These are phyloP conservation scores for Dolichopus griseipennis DNA, from an alignment of 2,888 invertebrate genomes.

Conservation along the genomic window DNA sequence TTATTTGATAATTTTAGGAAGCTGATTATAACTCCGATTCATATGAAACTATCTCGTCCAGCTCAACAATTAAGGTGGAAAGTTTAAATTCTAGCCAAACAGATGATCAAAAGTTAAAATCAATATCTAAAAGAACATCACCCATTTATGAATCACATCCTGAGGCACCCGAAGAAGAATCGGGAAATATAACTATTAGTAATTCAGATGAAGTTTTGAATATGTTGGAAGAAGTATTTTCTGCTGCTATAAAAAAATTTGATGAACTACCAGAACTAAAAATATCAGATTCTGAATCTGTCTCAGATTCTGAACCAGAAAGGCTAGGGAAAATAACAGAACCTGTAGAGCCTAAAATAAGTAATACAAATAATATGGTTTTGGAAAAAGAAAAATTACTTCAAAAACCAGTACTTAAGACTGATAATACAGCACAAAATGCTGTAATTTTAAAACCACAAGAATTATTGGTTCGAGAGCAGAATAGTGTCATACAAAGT, in stretches of 20 bases:
- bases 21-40: background rate
- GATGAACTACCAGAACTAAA: background rate
- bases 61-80: background rate
- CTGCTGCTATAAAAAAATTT: background rate
- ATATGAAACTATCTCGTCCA: background rate
- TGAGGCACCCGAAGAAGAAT: background rate
- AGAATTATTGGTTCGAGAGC: no score
- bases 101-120: background rate
- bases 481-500: no score
- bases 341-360: no score
- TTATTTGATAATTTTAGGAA: background rate
- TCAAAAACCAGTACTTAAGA: no score
- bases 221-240: background rate
- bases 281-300: background rate
- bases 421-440: no score
- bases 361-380: no score
- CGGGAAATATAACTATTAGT: background rate
- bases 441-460: no score
- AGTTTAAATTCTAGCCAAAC: background rate
- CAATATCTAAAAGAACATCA: background rate
- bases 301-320: no score
- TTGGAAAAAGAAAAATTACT: no score
- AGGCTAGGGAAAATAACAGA: no score
- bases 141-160: background rate
- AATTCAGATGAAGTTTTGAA: background rate